These are phyloP conservation scores for Drosophila repleta DNA, from an alignment of 1,140 invertebrate genomes.

Conservation along the genomic window DNA sequence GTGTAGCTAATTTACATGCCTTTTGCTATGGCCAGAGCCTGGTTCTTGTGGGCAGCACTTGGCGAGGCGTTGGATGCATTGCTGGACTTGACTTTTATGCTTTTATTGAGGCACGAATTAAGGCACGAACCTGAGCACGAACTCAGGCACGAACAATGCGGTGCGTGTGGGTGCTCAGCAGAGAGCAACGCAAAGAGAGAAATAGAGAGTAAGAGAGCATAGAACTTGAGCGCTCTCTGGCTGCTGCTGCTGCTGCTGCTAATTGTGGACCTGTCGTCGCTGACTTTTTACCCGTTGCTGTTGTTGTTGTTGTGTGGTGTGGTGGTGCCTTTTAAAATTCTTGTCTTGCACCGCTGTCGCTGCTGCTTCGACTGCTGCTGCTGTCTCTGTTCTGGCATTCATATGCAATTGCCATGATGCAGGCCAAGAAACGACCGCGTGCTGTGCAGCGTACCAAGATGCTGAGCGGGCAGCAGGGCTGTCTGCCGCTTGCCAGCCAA, in stretches of 20 bases:
- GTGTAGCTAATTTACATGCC: slow-evolving; percentile 70
- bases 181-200: background rate
- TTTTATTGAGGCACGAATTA: slow-evolving; percentile 45
- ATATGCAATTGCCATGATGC: slow-evolving; percentile 27
- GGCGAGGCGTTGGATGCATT: slow-evolving; percentile 64
- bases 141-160: slow-evolving; percentile 9
- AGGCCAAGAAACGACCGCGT: slow-evolving; percentile 39
- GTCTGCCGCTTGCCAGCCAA: slow-evolving; percentile 1
- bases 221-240: background rate
- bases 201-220: background rate
- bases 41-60: slow-evolving; percentile 44
- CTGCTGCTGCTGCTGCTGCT: slow-evolving; percentile 42
- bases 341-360: slow-evolving; percentile 44
- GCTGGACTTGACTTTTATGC: slow-evolving; percentile 65
- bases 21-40: slow-evolving; percentile 1
- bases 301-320: slow-evolving; percentile 37
- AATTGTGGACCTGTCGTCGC: slow-evolving; percentile 83
- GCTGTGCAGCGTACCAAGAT: slow-evolving; percentile 35
- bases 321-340: slow-evolving; percentile 70
- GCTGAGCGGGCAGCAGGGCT: slow-evolving; percentile 14
- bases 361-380: slow-evolving; percentile 12
- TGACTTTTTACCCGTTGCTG: slow-evolving; percentile 34
- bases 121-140: slow-evolving; percentile 10
- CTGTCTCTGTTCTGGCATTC: slow-evolving; percentile 33
- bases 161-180: slow-evolving; percentile 35